Percentiles rank a stretch among this genome's conserved stretches.
phyloP scores from a whole-genome alignment of 2,888 invertebrate genomes.

The Hemicrepidius hirtus region DNA sequence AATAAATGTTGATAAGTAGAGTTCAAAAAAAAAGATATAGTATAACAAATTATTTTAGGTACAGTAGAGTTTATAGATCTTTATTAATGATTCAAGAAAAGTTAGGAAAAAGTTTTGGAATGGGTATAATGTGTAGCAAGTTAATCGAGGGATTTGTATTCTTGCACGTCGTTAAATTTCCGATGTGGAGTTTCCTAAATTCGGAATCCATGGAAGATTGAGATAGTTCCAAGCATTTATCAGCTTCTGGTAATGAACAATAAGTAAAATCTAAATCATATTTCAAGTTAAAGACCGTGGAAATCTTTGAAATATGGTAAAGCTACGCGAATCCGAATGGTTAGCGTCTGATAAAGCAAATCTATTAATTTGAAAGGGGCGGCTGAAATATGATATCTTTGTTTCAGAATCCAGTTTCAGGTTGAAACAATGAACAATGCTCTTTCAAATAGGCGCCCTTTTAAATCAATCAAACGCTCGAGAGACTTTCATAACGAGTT shows the following conservation, averaged over 20 bases:
- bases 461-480: conserved; percentile 47
- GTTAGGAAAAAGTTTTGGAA: too few species aligned
- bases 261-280: conserved; percentile 35
- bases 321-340: conserved; percentile 41
- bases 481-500: conserved; percentile 38
- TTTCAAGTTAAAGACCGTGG: conserved; percentile 42
- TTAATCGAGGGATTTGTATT: too few species aligned
- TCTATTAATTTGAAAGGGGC: conserved; percentile 46
- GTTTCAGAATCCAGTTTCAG: conserved; percentile 39
- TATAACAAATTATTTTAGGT: too few species aligned
- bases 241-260: conserved; percentile 30
- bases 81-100: too few species aligned
- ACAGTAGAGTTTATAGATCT: too few species aligned
- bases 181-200: too few species aligned
- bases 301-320: conserved; percentile 41
- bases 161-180: too few species aligned
- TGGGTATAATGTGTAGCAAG: too few species aligned
- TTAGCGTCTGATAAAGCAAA: conserved; percentile 48
- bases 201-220: background rate
- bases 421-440: conserved; percentile 44
- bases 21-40: too few species aligned
- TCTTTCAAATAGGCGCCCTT: conserved; percentile 35
- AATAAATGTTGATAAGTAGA: too few species aligned
- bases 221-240: conserved; percentile 22
- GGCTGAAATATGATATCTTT: conserved; percentile 48